phyloP scores from a whole-genome alignment of 2,113 vertebrate species.

The Periophthalmodon schlosseri region DNA sequence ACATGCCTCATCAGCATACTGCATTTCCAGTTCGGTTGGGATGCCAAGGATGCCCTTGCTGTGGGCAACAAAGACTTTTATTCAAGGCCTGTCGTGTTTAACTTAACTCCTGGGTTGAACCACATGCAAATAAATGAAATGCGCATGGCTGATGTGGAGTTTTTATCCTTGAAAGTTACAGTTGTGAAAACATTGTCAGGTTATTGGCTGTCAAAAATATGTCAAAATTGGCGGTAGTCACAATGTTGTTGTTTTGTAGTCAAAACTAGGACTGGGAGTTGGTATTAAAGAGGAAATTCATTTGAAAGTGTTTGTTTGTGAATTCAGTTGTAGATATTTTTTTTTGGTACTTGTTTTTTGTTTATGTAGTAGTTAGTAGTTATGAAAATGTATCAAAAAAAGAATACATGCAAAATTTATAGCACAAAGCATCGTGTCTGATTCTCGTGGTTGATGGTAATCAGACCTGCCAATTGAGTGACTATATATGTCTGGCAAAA shows the following conservation, averaged over 20 bases:
- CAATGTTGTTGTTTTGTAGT: not conserved
- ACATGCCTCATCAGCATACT: conserved; percentile 15
- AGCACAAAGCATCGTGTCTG: not conserved
- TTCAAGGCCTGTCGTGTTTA: conserved; percentile 5
- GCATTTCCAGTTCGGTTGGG: conserved; percentile 45
- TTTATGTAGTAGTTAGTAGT: too few relatives aligned
- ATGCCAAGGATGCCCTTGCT: conserved; percentile 50
- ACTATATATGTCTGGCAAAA: not conserved
- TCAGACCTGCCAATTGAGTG: not conserved
- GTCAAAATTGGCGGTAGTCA: not conserved
- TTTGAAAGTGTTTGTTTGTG: too few relatives aligned
- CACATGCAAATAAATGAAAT: not conserved
- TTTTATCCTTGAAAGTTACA: not conserved
- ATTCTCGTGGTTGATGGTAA: too few relatives aligned
- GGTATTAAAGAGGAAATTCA: too few relatives aligned
- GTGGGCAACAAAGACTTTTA: conserved; percentile 24
- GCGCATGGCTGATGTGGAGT: not conserved
- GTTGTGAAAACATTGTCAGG: not conserved
- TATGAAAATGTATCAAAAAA: not conserved
- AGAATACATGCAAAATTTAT: not conserved
- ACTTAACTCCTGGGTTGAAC: not conserved
- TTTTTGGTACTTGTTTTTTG: too few relatives aligned
- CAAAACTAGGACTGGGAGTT: not conserved
- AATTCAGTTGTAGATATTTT: too few relatives aligned
- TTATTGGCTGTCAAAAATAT: too few relatives aligned